These are phyloP conservation scores for Typhlichthys subterraneus DNA, from an alignment of 2,797 vertebrate genomes.

Conservation along the genomic window DNA sequence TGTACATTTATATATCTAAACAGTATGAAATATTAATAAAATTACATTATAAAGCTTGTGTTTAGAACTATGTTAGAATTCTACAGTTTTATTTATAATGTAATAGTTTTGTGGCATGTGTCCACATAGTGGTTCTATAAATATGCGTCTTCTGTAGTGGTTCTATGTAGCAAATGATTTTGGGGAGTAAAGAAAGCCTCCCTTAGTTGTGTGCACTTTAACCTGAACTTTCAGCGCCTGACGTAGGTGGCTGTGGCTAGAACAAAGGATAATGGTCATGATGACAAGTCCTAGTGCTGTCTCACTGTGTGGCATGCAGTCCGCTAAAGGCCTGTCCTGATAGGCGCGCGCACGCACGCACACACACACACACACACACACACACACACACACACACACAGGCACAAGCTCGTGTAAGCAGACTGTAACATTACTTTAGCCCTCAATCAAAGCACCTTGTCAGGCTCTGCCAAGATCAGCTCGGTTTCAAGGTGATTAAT, in stretches of 20 bases:
- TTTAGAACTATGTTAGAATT: conserved; percentile 29
- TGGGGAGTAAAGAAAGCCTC: conserved; percentile 70
- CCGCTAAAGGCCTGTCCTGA: conserved; percentile 54
- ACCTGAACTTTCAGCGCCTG: conserved; percentile 85
- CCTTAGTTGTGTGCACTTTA: conserved; percentile 80
- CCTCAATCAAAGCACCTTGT: conserved; percentile 70
- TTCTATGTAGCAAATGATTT: conserved; percentile 64
- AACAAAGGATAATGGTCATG: conserved; percentile 84
- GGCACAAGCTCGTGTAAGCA: conserved; percentile 18
- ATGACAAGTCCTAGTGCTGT: conserved; percentile 75
- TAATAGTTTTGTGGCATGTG: background rate
- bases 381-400: conserved; percentile 19
- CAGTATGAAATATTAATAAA: too few species aligned
- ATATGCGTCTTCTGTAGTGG: conserved; percentile 50
- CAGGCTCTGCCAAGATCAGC: conserved; percentile 49
- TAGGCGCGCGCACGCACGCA: background rate
- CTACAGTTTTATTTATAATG: conserved; percentile 42
- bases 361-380: conserved; percentile 11
- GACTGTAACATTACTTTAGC: conserved; percentile 48
- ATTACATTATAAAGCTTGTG: too few species aligned
- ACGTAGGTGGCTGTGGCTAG: conserved; percentile 77
- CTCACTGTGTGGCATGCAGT: conserved; percentile 76
- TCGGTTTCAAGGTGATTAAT: conserved; percentile 63
- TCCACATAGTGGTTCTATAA: conserved; percentile 57
- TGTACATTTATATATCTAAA: too few species aligned